Evolutionary conservation across 2,797 vertebrate genomes (phyloP).

Genomic region (Schizopygopsis pylzovi): DNA sequence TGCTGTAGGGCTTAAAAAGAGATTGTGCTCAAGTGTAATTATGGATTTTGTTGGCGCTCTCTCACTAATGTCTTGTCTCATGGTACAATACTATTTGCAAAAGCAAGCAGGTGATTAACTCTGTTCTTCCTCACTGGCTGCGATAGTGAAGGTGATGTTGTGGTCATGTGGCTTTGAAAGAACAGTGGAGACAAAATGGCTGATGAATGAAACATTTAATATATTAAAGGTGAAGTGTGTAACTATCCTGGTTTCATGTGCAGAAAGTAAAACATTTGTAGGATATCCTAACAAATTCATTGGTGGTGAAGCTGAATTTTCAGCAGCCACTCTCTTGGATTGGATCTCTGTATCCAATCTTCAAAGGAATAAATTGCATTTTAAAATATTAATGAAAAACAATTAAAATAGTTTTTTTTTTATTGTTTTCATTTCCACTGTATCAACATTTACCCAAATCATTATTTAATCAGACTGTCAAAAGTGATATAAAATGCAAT

Average conservation of each 20-base stretch:
- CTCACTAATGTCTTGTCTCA: slow-evolving; percentile 41
- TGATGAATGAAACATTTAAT: background rate
- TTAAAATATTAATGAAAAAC: background rate
- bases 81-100: slow-evolving; percentile 56
- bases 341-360: background rate
- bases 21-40: slow-evolving; percentile 13
- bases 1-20: slow-evolving; percentile 31
- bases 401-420: background rate
- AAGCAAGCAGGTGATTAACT: slow-evolving; percentile 52
- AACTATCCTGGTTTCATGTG: background rate
- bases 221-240: slow-evolving; percentile 1
- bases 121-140: slow-evolving; percentile 28
- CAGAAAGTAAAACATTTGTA: background rate
- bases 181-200: slow-evolving; percentile 4
- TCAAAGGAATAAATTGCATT: background rate
- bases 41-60: slow-evolving; percentile 49
- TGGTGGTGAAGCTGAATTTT: background rate
- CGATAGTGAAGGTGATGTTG: background rate
- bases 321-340: background rate
- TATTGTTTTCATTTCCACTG: too few species aligned
- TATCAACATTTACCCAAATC: background rate
- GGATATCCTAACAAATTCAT: background rate
- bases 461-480: background rate
- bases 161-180: background rate
- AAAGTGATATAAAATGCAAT: background rate